phyloP scores from a whole-genome alignment of 37 sponge, comb jelly and placozoan species.

The Diacarnus erythraeanus region DNA sequence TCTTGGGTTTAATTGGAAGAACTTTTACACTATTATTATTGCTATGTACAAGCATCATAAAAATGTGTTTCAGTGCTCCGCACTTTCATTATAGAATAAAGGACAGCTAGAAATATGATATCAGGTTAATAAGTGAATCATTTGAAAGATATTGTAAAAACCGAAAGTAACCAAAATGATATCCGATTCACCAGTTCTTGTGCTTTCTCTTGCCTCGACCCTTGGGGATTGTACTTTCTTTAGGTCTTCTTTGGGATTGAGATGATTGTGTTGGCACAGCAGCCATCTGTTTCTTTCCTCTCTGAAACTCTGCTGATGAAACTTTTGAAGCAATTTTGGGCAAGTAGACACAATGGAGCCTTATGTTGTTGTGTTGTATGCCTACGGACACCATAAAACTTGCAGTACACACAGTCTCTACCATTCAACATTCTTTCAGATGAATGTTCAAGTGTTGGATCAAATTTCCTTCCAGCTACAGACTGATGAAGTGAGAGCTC shows the following conservation, averaged over 20 bases:
- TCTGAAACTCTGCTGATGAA: neutral
- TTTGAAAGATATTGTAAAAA: neutral
- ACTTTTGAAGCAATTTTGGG: neutral
- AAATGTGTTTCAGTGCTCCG: neutral
- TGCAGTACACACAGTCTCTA: neutral
- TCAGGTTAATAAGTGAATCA: neutral
- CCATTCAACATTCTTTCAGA: neutral
- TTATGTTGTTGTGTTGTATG: neutral
- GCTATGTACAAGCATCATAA: no score
- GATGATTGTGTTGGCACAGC: neutral
- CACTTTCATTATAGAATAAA: slow-evolving; percentile 1
- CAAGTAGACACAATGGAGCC: neutral
- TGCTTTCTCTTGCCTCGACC: neutral
- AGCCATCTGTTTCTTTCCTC: neutral
- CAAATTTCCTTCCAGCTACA: no score
- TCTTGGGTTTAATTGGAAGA: neutral
- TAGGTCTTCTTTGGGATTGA: neutral
- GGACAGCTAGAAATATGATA: no score
- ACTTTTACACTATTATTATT: neutral
- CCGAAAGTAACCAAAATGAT: neutral
- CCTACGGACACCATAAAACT: neutral
- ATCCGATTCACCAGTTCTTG: no score
- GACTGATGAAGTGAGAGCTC: no score
- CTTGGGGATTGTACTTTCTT: neutral
- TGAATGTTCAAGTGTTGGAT: no score